Conservation (phyloP, 2,113 vertebrate genomes). For the Indicator maculatus region DNA sequence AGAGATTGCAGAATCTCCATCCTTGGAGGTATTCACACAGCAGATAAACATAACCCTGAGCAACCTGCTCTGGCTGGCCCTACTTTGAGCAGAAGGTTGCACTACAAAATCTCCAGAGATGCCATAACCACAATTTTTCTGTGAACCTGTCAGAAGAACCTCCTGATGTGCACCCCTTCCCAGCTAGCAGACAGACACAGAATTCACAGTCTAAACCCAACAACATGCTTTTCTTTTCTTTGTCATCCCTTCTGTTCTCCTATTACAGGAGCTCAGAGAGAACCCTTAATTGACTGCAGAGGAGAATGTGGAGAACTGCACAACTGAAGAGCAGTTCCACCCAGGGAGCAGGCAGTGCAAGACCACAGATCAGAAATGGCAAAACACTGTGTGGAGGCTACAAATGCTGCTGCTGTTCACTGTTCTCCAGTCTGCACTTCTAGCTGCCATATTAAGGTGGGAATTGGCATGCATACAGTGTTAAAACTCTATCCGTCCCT, state of each 20-base stretch:
- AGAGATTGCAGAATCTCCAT: background rate
- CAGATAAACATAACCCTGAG: too few relatives aligned
- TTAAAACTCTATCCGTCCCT: conserved; percentile 6
- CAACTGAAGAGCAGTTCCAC: background rate
- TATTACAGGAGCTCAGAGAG: background rate
- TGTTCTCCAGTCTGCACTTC: background rate
- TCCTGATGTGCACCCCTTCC: background rate
- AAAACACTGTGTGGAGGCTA: background rate
- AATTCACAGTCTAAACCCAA: background rate
- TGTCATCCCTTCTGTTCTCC: background rate
- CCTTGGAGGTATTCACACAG: too few relatives aligned
- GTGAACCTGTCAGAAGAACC: background rate
- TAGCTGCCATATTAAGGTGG: background rate
- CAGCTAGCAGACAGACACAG: background rate
- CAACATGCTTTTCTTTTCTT: accelerated
- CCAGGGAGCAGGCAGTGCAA: background rate
- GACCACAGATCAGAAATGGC: background rate
- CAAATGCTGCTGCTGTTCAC: background rate
- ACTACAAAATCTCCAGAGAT: background rate
- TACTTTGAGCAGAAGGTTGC: too few relatives aligned
- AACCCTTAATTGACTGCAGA: background rate
- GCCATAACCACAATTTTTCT: background rate
- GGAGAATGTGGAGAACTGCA: background rate
- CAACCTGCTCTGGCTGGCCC: too few relatives aligned
- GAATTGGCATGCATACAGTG: background rate